phyloP scores from a whole-genome alignment of 53 echinoderm and acorn worm species.

The Astropecten irregularis region DNA sequence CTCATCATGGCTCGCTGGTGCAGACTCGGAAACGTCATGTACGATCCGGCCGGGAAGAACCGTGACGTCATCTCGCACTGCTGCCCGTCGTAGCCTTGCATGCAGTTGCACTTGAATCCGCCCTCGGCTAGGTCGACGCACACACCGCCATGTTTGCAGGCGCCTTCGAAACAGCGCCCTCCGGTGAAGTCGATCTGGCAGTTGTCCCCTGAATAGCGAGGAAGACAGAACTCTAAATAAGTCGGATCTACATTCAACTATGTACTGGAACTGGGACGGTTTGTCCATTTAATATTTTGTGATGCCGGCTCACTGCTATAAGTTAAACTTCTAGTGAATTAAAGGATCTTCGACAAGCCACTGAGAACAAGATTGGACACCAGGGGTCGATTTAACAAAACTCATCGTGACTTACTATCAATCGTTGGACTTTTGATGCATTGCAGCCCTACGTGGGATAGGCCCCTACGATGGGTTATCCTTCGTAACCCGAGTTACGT shows the following conservation, averaged over 20 bases:
- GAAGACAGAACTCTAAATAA: not conserved
- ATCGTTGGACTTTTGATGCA: too few relatives aligned
- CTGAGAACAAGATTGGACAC: too few relatives aligned
- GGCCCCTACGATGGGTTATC: too few relatives aligned
- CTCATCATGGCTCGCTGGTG: slow-evolving; percentile 74
- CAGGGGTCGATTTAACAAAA: too few relatives aligned
- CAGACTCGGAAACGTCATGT: slow-evolving; percentile 88
- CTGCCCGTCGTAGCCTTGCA: slow-evolving; percentile 62
- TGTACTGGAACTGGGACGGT: not conserved
- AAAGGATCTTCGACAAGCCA: too few relatives aligned
- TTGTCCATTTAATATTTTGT: too few relatives aligned
- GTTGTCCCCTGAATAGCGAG: slow-evolving; percentile 76
- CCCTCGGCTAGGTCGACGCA: slow-evolving; percentile 67
- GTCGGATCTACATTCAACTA: not conserved
- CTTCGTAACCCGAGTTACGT: too few relatives aligned
- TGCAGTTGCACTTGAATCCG: slow-evolving; percentile 79
- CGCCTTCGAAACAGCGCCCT: slow-evolving; percentile 72
- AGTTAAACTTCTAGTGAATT: too few relatives aligned
- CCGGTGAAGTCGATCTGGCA: slow-evolving; percentile 69
- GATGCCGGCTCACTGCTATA: too few relatives aligned
- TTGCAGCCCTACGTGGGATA: too few relatives aligned
- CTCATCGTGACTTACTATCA: too few relatives aligned
- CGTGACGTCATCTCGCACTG: slow-evolving; percentile 76
- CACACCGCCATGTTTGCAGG: slow-evolving; percentile 76
- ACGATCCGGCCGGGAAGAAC: slow-evolving; percentile 79